Conservation (phyloP, 2,888 invertebrate species). For the Litoditis marina region DNA sequence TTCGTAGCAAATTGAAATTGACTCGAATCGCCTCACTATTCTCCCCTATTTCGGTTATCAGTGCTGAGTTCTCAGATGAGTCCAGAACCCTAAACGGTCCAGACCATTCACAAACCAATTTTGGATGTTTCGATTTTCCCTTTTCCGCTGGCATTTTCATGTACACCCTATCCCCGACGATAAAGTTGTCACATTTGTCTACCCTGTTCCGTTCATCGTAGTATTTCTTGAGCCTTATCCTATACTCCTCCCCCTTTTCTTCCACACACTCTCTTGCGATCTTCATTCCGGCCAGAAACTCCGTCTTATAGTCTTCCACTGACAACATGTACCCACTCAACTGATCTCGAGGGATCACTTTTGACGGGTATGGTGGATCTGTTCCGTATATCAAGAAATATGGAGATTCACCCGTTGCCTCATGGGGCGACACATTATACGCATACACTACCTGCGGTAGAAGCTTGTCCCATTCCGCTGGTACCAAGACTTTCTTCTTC, state of each 20-base stretch:
- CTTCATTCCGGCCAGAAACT: not conserved
- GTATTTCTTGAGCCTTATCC: constrained; percentile 1
- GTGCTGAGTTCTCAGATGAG: constrained; percentile 3
- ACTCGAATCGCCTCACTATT: too few relatives aligned
- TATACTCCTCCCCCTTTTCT: constrained; percentile 9
- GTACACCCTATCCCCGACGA: constrained; percentile 10
- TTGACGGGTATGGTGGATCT: constrained; percentile 8
- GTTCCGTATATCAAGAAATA: constrained; percentile 20
- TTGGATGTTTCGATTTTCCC: constrained; percentile 1
- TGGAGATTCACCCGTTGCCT: constrained; percentile 22
- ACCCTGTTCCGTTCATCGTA: constrained; percentile 20
- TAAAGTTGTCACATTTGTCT: not conserved
- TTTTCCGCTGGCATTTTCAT: constrained; percentile 13
- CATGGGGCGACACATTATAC: constrained; percentile 26
- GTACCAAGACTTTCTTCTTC: constrained; percentile 11
- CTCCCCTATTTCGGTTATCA: too few relatives aligned
- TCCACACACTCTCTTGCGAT: constrained; percentile 4
- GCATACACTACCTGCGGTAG: constrained; percentile 28
- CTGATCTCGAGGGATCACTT: not conserved
- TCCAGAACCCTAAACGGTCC: constrained; percentile 11
- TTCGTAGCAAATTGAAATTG: too few relatives aligned
- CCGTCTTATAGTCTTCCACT: constrained; percentile 17
- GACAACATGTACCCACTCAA: not conserved
- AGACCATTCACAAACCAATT: constrained; percentile 6
- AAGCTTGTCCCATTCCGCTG: constrained; percentile 26